Base-by-base conservation (phyloP, 2,113 vertebrate genomes). In the Hypocryptadius cinnamomeus region DNA sequence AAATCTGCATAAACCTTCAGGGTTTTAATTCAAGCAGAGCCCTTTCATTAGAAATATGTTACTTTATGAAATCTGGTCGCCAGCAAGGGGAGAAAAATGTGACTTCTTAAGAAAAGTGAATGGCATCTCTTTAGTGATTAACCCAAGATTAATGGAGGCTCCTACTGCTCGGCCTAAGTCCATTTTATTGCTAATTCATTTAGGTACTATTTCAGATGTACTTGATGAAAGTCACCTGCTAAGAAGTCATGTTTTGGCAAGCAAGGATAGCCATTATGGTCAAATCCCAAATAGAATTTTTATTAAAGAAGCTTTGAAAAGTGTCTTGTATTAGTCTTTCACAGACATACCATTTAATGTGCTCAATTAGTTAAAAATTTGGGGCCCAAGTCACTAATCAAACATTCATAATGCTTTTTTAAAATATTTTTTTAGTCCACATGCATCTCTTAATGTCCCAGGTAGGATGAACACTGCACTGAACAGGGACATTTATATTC, bases 51-150 rank as follows among this genome's bases (percentile, higher is more conserved):
- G 98, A 99, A 99, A 98, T 98, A 98, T 98, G 98, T 98, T 98
- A 98, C 98, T 98, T 98, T 98, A 98, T 98, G 98, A 99, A 99
- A 98, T 98, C 98, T 98, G 97, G 97, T 98, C 98, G 98, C 98
- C 98, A 97, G 99, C 98, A 98, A 99, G 98, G 97, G 98, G 98
- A 98, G 98, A 98, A 98, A 99, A 99, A 99, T 98, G 98, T 98
- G 98, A 98, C 98, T 98, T 99, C 99, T 99, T 98, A 98, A 99
- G 98, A 98, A 98, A 98, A 99, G 98, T 99, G 99, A 99, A 99
- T 99, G 99, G 99, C 98, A 99, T 99, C 99, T 99, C 98, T 99
- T 99, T 99, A 99, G 99, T 99, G 99, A 99, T 99, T 99, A 99
- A 98, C 98, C 98, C 98, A 74, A 98, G 98, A 99, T 99, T 99